Evolutionary conservation across 2,113 vertebrate genomes (phyloP).

Genomic region (rat (Rattus norvegicus)): DNA sequence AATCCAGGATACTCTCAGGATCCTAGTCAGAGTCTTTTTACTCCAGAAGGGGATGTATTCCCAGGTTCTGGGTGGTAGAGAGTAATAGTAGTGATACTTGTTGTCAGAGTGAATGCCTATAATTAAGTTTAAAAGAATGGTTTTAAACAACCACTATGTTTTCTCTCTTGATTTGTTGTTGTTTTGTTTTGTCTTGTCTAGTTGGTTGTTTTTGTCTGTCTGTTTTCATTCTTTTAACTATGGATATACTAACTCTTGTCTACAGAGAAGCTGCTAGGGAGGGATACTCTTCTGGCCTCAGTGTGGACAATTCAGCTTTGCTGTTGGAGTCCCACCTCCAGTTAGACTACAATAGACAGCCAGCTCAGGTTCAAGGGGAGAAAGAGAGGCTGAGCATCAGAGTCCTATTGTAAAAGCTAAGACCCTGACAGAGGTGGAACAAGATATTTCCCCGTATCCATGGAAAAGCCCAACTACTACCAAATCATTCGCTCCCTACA

Average conservation of each 20-base stretch:
- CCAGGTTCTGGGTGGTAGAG: neutral
- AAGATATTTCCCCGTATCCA: neutral
- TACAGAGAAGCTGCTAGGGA: neutral
- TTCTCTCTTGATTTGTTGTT: neutral
- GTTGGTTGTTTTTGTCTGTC: neutral
- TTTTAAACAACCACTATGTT: neutral
- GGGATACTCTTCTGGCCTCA: neutral
- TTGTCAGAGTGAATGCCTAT: fast-evolving
- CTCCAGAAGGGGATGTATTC: neutral
- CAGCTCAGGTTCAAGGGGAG: neutral
- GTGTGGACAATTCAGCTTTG: neutral
- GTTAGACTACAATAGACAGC: neutral
- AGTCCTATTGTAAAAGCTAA: neutral
- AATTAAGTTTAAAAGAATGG: neutral
- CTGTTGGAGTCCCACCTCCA: neutral
- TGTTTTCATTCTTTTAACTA: neutral
- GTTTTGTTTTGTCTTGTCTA: no score
- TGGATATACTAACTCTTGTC: neutral
- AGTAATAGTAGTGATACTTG: no score
- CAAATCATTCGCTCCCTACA: neutral
- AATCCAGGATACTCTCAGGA: neutral
- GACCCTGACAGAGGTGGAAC: neutral
- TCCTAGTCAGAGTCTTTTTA: neutral
- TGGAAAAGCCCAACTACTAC: neutral
- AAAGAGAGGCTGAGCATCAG: neutral